phyloP scores from a whole-genome alignment of 2,113 vertebrate genomes.

The Erinaceus europaeus region DNA sequence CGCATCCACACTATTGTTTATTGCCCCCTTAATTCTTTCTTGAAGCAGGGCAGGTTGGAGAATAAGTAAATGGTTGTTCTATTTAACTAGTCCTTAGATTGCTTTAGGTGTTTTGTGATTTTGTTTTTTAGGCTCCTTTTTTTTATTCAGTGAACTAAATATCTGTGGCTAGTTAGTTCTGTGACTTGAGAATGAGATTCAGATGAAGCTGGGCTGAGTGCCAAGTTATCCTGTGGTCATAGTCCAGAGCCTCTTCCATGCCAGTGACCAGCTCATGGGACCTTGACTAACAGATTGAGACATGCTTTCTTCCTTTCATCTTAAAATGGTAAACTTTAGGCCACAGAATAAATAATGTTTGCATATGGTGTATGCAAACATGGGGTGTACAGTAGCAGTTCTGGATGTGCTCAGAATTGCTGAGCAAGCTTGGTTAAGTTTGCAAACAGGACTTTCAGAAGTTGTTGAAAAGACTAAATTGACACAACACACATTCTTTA shows the following conservation, averaged over 20 bases:
- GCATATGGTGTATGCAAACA: too few relatives aligned
- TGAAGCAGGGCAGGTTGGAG: too few relatives aligned
- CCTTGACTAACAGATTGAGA: too few relatives aligned
- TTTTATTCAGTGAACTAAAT: conserved; percentile 41
- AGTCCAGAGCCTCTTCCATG: neutral
- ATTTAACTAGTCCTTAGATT: too few relatives aligned
- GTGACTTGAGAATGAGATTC: conserved; percentile 42
- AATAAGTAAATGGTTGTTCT: too few relatives aligned
- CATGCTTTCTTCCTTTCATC: too few relatives aligned
- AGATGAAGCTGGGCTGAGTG: conserved; percentile 21
- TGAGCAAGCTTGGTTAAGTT: neutral
- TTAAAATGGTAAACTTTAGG: neutral
- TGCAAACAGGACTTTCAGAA: neutral
- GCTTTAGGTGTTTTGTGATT: too few relatives aligned
- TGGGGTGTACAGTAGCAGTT: too few relatives aligned
- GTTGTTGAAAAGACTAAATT: neutral
- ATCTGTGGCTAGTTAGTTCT: conserved; percentile 49
- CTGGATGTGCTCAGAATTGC: neutral
- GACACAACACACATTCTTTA: neutral
- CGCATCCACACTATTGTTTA: too few relatives aligned
- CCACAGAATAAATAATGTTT: neutral
- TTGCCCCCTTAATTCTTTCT: too few relatives aligned
- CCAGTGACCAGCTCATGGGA: neutral
- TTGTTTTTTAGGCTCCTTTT: too few relatives aligned
- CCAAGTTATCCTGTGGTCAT: neutral